These are phyloP conservation scores for Trichogramma evanescens DNA, from an alignment of 2,888 invertebrate genomes.

Conservation along the genomic window DNA sequence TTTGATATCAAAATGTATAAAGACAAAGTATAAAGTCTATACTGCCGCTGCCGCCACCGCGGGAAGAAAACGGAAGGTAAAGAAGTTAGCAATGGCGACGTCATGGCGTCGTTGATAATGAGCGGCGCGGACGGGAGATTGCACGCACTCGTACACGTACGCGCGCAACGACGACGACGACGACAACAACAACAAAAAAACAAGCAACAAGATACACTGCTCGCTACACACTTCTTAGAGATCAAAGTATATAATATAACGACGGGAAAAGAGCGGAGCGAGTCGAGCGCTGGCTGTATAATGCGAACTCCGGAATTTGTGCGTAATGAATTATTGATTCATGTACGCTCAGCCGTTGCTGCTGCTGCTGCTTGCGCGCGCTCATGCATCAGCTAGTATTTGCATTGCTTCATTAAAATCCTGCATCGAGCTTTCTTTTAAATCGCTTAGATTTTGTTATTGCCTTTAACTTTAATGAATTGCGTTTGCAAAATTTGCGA, in stretches of 20 bases:
- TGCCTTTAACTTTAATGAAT: background rate
- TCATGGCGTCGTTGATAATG: background rate
- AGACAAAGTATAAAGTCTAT: background rate
- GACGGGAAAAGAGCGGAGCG: slow-evolving; percentile 8
- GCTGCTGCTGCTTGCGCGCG: slow-evolving; percentile 20
- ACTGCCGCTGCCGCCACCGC: background rate
- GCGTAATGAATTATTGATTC: slow-evolving; percentile 27
- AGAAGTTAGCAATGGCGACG: background rate
- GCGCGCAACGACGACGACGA: background rate
- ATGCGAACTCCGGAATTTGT: background rate
- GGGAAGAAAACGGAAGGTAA: background rate
- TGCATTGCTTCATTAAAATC: slow-evolving; percentile 22
- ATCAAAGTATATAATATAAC: background rate
- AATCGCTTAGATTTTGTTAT: background rate
- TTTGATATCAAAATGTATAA: background rate
- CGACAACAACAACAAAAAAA: too few relatives aligned
- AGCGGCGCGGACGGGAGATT: background rate
- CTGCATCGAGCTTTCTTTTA: slow-evolving; percentile 9
- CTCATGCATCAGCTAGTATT: slow-evolving; percentile 3
- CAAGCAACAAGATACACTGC: too few relatives aligned
- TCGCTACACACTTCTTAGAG: background rate
- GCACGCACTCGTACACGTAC: slow-evolving; percentile 1
- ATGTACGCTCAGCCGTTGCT: slow-evolving; percentile 13
- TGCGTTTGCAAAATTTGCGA: background rate
- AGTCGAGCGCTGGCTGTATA: background rate